Base-by-base conservation (phyloP, 2,797 vertebrate species). In the Austrolebias charrua region DNA sequence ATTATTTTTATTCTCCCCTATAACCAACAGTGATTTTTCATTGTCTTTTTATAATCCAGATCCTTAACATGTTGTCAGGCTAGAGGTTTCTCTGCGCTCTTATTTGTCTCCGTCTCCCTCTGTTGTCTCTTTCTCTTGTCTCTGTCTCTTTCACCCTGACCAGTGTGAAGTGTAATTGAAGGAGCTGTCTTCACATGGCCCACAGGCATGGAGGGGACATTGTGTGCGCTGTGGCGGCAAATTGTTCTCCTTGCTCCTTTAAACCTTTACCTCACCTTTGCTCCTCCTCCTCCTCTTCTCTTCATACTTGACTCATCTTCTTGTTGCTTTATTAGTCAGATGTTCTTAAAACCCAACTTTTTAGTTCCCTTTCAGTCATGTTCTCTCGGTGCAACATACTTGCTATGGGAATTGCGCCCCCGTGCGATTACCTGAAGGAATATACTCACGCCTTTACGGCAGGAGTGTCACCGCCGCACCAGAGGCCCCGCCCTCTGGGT, bases 181-280 rank as follows among this genome's bases (percentile, higher is more conserved):
- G 83, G 80, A 88, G 87, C 85, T 80, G 84, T 89, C 83, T 87
- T 90, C 89, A 88, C 88, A 81, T 87, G 87, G 87, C 89, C 88
- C 80, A 87, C 71, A 89, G 87, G 86, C 87, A 83, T 88, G 80
- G 81, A 90, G 84, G 84, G 88, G 88, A 91, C 88, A 91, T 90
- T 91, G 86, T 91, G 88, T 87, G 87, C 85, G 84, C 88, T 86
- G 86, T 90, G 90, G 88, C 85, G 89, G 88, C 82, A 91, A 91
- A 91, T 91, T 91, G 87, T 83, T 89, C 88, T 91, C 84, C 86
- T 82, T 86, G 88, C 85, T 88, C 78, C 80, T 88, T 76, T 55
- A 69, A 88, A 79, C 76, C 74, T 73, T 64, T 82, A 80, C 81
- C 82, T 84, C 83, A 83, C 79, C 81, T 75, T 84, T 80, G 73